Conservation (phyloP, 30 jellyfish, hydroid and myxozoan genomes). For the Aurelia sp. region DNA sequence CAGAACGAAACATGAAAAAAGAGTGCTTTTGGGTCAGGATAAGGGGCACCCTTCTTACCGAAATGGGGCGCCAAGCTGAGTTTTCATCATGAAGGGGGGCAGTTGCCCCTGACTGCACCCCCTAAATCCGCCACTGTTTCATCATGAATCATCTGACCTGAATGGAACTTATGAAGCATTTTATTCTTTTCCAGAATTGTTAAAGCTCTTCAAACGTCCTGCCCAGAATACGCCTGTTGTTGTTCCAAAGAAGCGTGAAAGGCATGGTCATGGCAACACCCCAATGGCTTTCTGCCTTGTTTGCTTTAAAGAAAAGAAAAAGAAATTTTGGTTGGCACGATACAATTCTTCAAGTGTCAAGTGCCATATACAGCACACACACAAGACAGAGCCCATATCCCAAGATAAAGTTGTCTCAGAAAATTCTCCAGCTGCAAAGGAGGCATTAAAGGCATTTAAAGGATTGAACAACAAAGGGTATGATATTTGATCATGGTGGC, state of each 20-base stretch:
- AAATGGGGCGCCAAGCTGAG: too few relatives aligned
- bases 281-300: not conserved
- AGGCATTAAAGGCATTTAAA: not conserved
- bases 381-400: not conserved
- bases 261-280: not conserved
- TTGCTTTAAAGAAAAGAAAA: not conserved
- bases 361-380: not conserved
- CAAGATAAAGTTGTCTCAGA: not conserved
- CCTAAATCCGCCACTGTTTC: too few relatives aligned
- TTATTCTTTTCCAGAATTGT: not conserved
- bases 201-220: not conserved
- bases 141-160: not conserved
- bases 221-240: not conserved
- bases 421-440: not conserved
- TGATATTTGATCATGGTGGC: too few relatives aligned
- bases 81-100: too few relatives aligned
- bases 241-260: not conserved
- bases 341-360: not conserved
- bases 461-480: not conserved
- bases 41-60: too few relatives aligned
- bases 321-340: not conserved
- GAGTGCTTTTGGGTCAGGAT: too few relatives aligned
- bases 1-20: too few relatives aligned
- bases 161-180: not conserved
- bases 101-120: too few relatives aligned